These are phyloP conservation scores for Platorchestia sp. DNA, from an alignment of 1,140 invertebrate species.

Conservation along the genomic window DNA sequence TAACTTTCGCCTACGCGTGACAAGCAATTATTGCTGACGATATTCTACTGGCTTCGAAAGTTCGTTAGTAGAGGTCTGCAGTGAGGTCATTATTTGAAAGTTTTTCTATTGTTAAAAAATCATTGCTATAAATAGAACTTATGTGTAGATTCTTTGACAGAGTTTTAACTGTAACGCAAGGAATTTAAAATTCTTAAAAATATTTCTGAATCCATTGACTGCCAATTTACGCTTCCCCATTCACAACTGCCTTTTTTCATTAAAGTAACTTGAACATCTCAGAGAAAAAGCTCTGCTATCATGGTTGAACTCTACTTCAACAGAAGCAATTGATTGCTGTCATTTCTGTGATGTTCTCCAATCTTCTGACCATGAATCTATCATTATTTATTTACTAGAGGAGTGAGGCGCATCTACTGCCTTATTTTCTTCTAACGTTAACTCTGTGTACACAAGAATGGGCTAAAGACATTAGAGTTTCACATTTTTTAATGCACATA, in stretches of 20 bases:
- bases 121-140: not conserved
- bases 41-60: not conserved
- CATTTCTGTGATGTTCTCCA: too few relatives aligned
- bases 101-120: not conserved
- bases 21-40: not conserved
- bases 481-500: too few relatives aligned
- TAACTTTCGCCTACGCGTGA: not conserved
- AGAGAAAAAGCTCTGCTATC: not conserved
- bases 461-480: too few relatives aligned
- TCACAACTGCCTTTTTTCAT: not conserved
- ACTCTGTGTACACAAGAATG: too few relatives aligned
- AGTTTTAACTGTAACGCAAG: not conserved
- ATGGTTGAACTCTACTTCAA: not conserved
- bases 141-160: not conserved
- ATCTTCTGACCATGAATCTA: too few relatives aligned
- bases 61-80: not conserved
- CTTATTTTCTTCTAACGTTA: too few relatives aligned
- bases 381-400: too few relatives aligned
- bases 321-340: not conserved
- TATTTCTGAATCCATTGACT: not conserved
- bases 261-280: not conserved
- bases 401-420: too few relatives aligned
- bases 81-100: not conserved
- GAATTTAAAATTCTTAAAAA: not conserved
- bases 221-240: not conserved